Conservation (phyloP, 2,113 vertebrate genomes). For the Diglossa brunneiventris region DNA sequence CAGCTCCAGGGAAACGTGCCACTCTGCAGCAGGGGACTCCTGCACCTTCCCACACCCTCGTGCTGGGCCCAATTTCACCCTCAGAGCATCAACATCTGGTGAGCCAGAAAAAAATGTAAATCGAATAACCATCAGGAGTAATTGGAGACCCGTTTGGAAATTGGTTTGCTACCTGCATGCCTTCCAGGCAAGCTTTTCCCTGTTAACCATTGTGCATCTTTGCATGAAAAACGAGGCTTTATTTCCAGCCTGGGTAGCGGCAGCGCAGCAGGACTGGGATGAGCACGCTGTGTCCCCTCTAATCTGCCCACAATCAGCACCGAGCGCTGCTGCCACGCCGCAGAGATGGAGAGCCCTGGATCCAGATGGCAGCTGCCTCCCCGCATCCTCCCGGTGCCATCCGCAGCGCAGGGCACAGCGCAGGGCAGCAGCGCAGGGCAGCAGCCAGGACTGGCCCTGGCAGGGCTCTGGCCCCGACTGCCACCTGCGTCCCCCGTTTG, state of each 20-base stretch:
- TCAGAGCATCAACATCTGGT: neutral
- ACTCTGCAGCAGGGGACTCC: neutral
- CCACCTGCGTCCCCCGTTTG: neutral
- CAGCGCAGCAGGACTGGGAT: neutral
- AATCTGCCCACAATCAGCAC: conserved; percentile 31
- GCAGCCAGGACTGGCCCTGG: neutral
- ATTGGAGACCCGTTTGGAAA: neutral
- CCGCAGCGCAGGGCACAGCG: neutral
- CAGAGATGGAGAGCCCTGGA: conserved; percentile 2
- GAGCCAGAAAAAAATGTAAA: conserved; percentile 13
- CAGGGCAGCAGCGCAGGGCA: no score
- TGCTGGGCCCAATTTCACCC: neutral
- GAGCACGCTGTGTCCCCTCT: conserved; percentile 7
- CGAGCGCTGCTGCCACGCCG: neutral
- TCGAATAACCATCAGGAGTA: conserved; percentile 22
- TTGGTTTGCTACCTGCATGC: conserved; percentile 39
- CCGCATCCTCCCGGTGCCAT: neutral
- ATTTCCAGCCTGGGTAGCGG: conserved; percentile 20
- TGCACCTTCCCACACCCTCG: neutral
- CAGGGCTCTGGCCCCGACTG: neutral
- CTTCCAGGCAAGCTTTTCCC: conserved; percentile 27
- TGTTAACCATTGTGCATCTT: conserved; percentile 57
- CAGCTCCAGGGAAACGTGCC: neutral
- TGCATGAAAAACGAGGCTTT: conserved; percentile 55
- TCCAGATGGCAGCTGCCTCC: conserved; percentile 9